Evolutionary conservation across 2,797 vertebrate genomes (phyloP).

Genomic region (Sebastes kiyomatsui): DNA sequence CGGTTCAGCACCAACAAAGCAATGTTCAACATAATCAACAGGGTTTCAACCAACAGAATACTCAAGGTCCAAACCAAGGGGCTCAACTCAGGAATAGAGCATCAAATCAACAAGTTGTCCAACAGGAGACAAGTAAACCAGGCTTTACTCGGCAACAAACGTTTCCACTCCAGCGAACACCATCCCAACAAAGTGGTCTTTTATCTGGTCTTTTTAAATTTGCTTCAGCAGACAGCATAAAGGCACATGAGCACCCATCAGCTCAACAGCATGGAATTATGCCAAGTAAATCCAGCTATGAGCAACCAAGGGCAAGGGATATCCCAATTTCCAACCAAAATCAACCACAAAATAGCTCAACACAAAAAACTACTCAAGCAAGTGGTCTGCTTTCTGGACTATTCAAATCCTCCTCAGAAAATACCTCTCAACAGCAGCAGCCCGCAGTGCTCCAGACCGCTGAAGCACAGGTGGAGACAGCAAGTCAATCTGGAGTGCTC

Average conservation of each 20-base stretch:
- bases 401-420: conserved; percentile 77
- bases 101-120: conserved; percentile 43
- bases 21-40: conserved; percentile 34
- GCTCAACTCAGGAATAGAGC: conserved; percentile 31
- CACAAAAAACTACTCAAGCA: conserved; percentile 53
- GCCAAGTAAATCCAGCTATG: conserved; percentile 52
- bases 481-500: conserved; percentile 66
- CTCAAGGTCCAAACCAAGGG: conserved; percentile 35
- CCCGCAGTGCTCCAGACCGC: conserved; percentile 17
- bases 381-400: conserved; percentile 81
- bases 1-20: conserved; percentile 43
- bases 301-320: conserved; percentile 43
- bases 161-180: conserved; percentile 63
- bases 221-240: conserved; percentile 82
- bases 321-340: conserved; percentile 28
- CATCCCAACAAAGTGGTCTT: conserved; percentile 69
- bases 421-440: conserved; percentile 50
- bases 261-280: conserved; percentile 46
- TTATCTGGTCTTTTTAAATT: conserved; percentile 83
- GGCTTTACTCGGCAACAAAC: conserved; percentile 66
- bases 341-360: conserved; percentile 39
- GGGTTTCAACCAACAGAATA: conserved; percentile 30
- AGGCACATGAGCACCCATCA: conserved; percentile 44
- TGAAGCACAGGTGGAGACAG: conserved; percentile 38
- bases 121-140: conserved; percentile 54